Evolutionary conservation across 2,888 invertebrate species (phyloP).

Genomic region (Furcula furcula): DNA sequence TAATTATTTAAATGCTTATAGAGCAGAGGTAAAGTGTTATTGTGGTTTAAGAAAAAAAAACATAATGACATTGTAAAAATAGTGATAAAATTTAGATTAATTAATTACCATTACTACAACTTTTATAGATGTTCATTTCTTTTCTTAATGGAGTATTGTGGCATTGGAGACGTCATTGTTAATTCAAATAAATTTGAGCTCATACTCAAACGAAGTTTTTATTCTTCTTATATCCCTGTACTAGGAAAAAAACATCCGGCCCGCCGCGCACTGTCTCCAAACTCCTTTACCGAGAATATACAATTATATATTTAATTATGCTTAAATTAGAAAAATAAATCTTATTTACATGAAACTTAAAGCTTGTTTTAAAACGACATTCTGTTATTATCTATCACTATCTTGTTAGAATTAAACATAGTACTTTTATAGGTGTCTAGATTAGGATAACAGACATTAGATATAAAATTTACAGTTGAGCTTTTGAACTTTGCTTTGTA

Average conservation of each 20-base stretch:
- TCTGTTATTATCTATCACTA: constrained; percentile 36
- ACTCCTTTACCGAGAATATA: constrained; percentile 13
- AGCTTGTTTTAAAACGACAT: constrained; percentile 23
- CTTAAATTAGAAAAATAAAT: constrained; percentile 15
- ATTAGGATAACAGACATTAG: constrained; percentile 62
- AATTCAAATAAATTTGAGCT: constrained; percentile 81
- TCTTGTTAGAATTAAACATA: constrained; percentile 54
- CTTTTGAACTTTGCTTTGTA: constrained; percentile 69
- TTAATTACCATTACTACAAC: constrained; percentile 81
- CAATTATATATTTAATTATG: constrained; percentile 7
- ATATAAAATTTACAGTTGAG: constrained; percentile 62
- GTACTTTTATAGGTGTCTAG: constrained; percentile 62
- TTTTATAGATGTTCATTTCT: constrained; percentile 82
- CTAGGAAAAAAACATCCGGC: neutral
- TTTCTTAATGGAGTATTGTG: constrained; percentile 81
- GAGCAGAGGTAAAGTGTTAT: constrained; percentile 79
- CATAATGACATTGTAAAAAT: constrained; percentile 82
- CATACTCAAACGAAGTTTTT: constrained; percentile 77
- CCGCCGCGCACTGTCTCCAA: constrained; percentile 32
- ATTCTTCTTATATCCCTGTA: constrained; percentile 55
- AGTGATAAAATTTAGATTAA: constrained; percentile 80
- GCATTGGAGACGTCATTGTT: constrained; percentile 81
- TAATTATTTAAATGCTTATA: constrained; percentile 80
- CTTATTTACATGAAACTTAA: constrained; percentile 24
- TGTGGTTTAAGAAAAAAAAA: constrained; percentile 79